phyloP scores from a whole-genome alignment of 1,140 invertebrate genomes.

The Diachasmimorpha longicaudata region DNA sequence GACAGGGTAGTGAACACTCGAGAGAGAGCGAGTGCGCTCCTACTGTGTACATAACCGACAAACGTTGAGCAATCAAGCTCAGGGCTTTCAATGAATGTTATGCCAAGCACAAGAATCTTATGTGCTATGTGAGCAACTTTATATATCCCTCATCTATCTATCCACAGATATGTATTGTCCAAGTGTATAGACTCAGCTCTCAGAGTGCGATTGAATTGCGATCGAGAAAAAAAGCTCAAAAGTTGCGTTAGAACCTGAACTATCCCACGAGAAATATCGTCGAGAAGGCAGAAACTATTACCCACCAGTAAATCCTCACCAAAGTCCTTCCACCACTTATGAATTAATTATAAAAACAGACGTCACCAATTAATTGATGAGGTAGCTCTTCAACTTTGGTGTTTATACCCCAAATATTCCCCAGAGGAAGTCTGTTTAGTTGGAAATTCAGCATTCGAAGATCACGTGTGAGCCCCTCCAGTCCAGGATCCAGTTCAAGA shows the following conservation, averaged over 20 bases:
- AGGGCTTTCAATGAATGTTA: slow-evolving; percentile 8
- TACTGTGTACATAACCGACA: slow-evolving; percentile 3
- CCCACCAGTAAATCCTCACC: neutral
- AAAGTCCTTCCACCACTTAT: neutral
- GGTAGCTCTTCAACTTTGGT: neutral
- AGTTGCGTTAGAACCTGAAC: too few relatives aligned
- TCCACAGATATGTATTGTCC: neutral
- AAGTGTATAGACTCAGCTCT: neutral
- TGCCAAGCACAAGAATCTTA: slow-evolving; percentile 10
- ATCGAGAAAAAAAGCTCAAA: neutral
- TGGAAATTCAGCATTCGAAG: neutral
- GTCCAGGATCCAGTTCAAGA: neutral
- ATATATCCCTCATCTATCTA: neutral
- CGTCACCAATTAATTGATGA: neutral
- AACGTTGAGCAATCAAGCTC: slow-evolving; percentile 12
- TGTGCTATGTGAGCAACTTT: neutral
- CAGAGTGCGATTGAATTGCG: neutral
- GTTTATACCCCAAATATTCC: neutral
- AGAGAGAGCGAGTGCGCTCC: neutral
- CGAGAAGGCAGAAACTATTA: neutral
- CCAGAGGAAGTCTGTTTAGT: neutral
- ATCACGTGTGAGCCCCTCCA: neutral
- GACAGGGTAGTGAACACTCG: neutral
- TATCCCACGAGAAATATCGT: too few relatives aligned
- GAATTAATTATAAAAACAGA: neutral